Evolutionary conservation across 2,113 vertebrate genomes (phyloP).

Genomic region (Amia ocellicauda): DNA sequence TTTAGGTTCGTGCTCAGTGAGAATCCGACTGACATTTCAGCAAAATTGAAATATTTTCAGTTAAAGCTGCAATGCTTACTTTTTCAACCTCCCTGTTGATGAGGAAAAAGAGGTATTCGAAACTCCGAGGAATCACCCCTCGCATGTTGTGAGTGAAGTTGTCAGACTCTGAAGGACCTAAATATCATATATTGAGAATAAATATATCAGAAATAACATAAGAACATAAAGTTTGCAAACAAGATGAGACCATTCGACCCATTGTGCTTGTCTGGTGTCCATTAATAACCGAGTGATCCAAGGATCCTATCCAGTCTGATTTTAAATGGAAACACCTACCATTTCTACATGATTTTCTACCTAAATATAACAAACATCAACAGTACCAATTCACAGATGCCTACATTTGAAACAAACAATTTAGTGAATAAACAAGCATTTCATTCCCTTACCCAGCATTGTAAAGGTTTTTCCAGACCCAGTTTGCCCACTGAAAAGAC

Average conservation of each 20-base stretch:
- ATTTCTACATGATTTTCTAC: too few relatives aligned
- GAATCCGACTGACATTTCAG: too few relatives aligned
- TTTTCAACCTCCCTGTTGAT: conserved; percentile 88
- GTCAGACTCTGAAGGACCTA: conserved; percentile 89
- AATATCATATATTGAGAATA: neutral
- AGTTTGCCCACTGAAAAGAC: conserved; percentile 81
- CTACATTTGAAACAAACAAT: neutral
- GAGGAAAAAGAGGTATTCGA: conserved; percentile 94
- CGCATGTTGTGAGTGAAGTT: conserved; percentile 89
- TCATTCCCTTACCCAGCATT: conserved; percentile 84
- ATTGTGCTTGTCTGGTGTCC: too few relatives aligned
- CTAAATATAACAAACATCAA: too few relatives aligned
- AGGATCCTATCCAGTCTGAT: too few relatives aligned
- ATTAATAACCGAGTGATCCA: too few relatives aligned
- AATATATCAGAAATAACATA: neutral
- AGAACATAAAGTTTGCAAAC: neutral
- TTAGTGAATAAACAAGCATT: too few relatives aligned
- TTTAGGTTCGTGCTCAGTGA: too few relatives aligned
- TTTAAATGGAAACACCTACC: too few relatives aligned
- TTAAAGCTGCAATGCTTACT: too few relatives aligned
- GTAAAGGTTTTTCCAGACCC: conserved; percentile 97
- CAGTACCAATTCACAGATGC: neutral
- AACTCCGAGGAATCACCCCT: conserved; percentile 92
- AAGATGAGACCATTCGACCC: too few relatives aligned
- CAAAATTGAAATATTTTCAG: too few relatives aligned